Evolutionary conservation across 2,113 vertebrate species (phyloP), one percentile per base, ranked within the genome.

Genomic region (Talpa occidentalis): DNA sequence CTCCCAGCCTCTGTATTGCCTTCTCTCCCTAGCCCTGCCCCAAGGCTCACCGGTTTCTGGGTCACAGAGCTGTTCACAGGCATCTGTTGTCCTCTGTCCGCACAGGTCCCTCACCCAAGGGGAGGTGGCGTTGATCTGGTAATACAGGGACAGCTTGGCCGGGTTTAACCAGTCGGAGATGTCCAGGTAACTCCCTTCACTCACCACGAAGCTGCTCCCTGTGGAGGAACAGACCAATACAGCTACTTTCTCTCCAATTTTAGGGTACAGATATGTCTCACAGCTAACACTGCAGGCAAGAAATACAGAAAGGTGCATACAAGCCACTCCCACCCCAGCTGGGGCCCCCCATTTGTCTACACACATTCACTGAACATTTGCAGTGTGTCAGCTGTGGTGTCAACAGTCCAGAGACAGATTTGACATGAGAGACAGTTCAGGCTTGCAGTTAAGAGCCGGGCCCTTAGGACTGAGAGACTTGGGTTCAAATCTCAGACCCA

Each of bases 131-230:
- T 99, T 99, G 97, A 99, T 99, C 97, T 99, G 99, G 89, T 99
- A 99, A 98, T 99, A 99, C 40, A 99, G 97, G 32, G 99, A 99
- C 56, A 99, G 98, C 97, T 99, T 99, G 93, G 99, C 99, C 2
- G 99, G 99, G 96, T 99, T 99, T 37, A 99, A 97, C 99, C 99
- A 99, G 97, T 99, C 99, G 0, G 99, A 99, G 80, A 99, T 99
- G 92, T 99, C 99, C 98, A 99, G 96, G 98, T 99, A 99, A 97
- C 99, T 99, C 69, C 99, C 99, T 98, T 99, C 99, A 0, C 99
- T 99, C 96, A 99, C 99, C 86, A 99, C 99, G 22, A 99, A 99
- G 98, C 99, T 99, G 98, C 99, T 99, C 69, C 99, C 99, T 99
- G 96, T 8, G 88, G 59, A 49, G 10, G 30, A 91, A 97, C 62